Base-by-base conservation (phyloP, 2,113 vertebrate genomes). In the Empidonax alnorum region DNA sequence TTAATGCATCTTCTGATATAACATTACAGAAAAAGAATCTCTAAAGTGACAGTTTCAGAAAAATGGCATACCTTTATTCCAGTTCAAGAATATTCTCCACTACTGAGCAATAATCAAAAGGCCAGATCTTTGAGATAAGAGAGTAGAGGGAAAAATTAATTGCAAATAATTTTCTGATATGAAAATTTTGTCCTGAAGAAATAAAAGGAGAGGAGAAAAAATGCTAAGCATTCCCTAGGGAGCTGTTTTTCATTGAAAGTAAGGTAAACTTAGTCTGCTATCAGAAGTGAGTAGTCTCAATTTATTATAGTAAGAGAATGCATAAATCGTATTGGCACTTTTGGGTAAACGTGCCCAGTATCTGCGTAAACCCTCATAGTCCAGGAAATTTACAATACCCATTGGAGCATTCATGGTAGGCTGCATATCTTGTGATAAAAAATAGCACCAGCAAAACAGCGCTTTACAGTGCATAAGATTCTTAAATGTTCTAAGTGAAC, bases 151-250 rank as follows among this genome's bases (percentile, higher is more conserved):
- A 83, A 96, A 94, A 93, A 90, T 27, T 53, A 82, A 75, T 56
- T 42, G 41, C 42, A 94, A 80, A 56, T 71, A 75, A 44, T 78
- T 92, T 89, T 91, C 16, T 91, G 49, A 94, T 91, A 89, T 59
- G 28, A 68, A 85, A 89, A 6, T 16, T 72, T 52, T 91, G 47
- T 87, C 66, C 66, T 75, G 69, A 91, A 78, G 69, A 89, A 95
- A 90, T 47, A 78, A 75, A 94, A 94, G 47, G 65, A 89, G 41
- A 77, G 41, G 27, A 80, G 55, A 86, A 83, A 19, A 91, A 91
- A 81, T 47, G 21, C 74, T 82, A 68, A 69, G 19, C 20, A 35
- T 82, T 79, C 42, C 86, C 31, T 44, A 71, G 25, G 63, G 62
- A 83, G 18, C 7, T 79, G 13, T n/a, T 61, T 31, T 69, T 72